Base-by-base conservation (phyloP, 2,113 vertebrate genomes). In the Hippocampus comes region DNA sequence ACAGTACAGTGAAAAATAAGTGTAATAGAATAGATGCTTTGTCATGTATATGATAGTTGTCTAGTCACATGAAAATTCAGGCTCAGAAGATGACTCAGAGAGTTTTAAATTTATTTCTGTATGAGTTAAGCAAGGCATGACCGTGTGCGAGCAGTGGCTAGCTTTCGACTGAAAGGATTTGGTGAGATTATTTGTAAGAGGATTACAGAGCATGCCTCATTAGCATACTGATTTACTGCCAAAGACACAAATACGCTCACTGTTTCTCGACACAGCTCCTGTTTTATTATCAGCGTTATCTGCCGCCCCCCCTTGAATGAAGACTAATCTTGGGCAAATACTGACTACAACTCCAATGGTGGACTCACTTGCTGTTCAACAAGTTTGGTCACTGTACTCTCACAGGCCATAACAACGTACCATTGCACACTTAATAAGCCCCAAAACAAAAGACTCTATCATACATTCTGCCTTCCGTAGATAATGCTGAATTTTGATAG, bases 161-260 rank as follows among this genome's bases (percentile, higher is more conserved):
- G 80, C 82, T 78, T 77, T 82, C 83, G 87, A 87, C 79, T 78
- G 78, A 82, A 71, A 72, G 88, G 84, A 90, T 82, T 87, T 77
- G 84, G 80, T 78, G 82, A 90, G 90, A 91, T 90, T 91, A 91
- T 80, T 74, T 86, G 75, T 90, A 89, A 91, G 57, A 87, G 87
- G 90, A 90, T 91, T 91, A 91, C 80, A 88, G 87, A 88, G 79
- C 79, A 89, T 89, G 90, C 85, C 86, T 91, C 89, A 91, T 91
- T 90, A 90, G 85, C 90, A 91, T 91, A 90, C 84, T 81, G 86
- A 90, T 83, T 89, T 76, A 88, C 83, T 79, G 86, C 89, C 89
- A 87, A 87, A 86, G 86, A 90, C 81, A 87, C 86, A 89, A 74
- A 83, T 79, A 82, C 78, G 86, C 76, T 75, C 80, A 84, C 77